These are phyloP conservation scores for Halcyon malimbica DNA, from an alignment of 2,113 vertebrate genomes.

Conservation along the genomic window DNA sequence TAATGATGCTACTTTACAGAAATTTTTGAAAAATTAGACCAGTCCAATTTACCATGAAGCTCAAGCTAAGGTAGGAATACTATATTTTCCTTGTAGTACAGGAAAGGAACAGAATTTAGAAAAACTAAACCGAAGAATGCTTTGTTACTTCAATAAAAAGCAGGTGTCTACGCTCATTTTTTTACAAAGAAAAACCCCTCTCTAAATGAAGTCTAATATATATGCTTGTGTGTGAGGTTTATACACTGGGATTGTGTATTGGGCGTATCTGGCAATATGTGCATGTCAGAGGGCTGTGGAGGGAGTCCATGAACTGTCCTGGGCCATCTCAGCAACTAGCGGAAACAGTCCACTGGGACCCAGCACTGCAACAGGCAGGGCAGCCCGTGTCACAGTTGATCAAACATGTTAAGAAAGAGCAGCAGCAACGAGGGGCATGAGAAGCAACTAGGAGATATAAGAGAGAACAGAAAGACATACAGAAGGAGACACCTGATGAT, in stretches of 20 bases:
- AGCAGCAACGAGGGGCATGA: not conserved
- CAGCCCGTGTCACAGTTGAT: not conserved
- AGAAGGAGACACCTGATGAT: not conserved
- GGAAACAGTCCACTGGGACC: not conserved
- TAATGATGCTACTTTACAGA: not conserved
- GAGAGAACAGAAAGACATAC: not conserved
- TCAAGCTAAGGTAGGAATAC: not conserved
- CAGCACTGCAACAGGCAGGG: not conserved
- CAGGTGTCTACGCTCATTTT: not conserved
- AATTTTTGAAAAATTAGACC: not conserved
- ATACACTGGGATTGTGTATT: not conserved
- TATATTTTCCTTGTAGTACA: not conserved
- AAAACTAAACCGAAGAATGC: not conserved
- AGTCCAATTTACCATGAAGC: not conserved
- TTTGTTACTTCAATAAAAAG: not conserved
- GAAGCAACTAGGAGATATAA: not conserved
- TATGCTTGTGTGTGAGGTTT: not conserved
- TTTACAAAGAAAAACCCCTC: not conserved
- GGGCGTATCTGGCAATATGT: not conserved
- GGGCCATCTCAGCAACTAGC: not conserved
- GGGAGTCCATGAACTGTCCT: not conserved
- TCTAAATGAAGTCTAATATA: not conserved
- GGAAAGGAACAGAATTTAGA: not conserved
- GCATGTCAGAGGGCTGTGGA: not conserved
- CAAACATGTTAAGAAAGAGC: not conserved